Evolutionary conservation across 2,113 vertebrate genomes (phyloP).

Genomic region (Platanista minor): DNA sequence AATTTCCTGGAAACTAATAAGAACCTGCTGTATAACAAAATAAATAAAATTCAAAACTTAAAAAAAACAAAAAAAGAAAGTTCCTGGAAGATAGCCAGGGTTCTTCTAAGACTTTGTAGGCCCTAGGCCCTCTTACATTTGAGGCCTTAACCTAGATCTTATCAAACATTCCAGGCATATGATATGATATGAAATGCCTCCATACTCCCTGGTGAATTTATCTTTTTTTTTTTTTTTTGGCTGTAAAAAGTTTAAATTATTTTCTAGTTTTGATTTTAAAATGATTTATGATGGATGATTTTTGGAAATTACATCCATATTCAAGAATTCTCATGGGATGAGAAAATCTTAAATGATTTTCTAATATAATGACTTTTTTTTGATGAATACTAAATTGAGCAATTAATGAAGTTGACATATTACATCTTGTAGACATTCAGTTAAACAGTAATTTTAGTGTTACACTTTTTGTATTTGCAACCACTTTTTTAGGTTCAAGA

Average conservation of each 20-base stretch:
- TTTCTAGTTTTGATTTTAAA: slow-evolving; percentile 31
- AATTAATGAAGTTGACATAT: slow-evolving; percentile 30
- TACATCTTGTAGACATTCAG: slow-evolving; percentile 18
- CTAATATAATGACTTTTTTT: slow-evolving; percentile 41
- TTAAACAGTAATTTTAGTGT: slow-evolving; percentile 21
- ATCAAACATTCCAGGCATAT: neutral
- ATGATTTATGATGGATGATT: slow-evolving; percentile 26
- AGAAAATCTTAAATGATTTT: slow-evolving; percentile 27
- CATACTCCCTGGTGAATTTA: neutral
- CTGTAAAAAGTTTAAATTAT: slow-evolving; percentile 19
- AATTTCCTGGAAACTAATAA: neutral
- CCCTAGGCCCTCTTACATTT: neutral
- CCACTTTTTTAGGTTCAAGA: neutral
- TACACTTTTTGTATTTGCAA: neutral
- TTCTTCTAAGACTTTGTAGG: neutral
- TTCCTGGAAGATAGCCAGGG: neutral
- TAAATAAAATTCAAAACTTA: no score
- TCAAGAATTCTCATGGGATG: neutral
- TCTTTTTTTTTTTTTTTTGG: neutral
- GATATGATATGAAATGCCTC: neutral
- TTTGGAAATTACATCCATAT: slow-evolving; percentile 16
- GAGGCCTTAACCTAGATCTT: neutral
- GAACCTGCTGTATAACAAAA: no score
- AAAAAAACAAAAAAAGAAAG: neutral
- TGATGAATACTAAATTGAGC: neutral